Evolutionary conservation across 2,888 invertebrate genomes (phyloP), one percentile per base, ranked within the genome.

Genomic region (Tinea pellionella): DNA sequence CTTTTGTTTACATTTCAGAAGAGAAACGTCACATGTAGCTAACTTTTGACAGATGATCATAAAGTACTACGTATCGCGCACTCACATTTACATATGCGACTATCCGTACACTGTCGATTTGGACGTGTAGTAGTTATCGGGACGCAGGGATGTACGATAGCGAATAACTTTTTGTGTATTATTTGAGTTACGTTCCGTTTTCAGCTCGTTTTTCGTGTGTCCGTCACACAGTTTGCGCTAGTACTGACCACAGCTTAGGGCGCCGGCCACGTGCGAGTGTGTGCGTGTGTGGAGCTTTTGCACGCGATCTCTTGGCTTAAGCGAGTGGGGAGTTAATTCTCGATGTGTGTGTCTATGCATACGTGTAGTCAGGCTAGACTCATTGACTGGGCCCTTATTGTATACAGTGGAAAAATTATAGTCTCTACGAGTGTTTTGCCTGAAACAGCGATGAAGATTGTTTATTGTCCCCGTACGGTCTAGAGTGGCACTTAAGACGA

Each of bases 381-480:
- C 87, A 87, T 87, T 87, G 87, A 87, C 87, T 86, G 85, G 81
- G 78, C 83, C 85, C 85, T 86, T 84, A 83, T 85, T 84, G 85
- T 87, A 85, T 86, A 84, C 85, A 87, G 87, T 87, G 83, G 87
- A 87, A 86, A 87, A 87, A 86, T 86, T 86, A 85, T 86, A 78
- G 84, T 80, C 77, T 75, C 73, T 75, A 80, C 73, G 68, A 61
- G 65, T 83, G 81, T 83, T 83, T 84, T 78, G 84, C 83, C 80
- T 84, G 83, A 77, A 81, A 85, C 76, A 72, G 75, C 74, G 74
- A 78, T 76, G 78, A 73, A 76, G 74, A 79, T 85, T 86, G 85
- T 86, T 85, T 84, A 83, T 82, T 76, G 74, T 67, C 71, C 69
- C 72, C 18, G 47, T 69, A 67, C 70, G 66, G 68, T 70, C 68